A percentile compares a stretch with the other conserved stretches of the same genome.
phyloP scores from a whole-genome alignment of 2,797 vertebrate species.

The Lepidocolaptes lacrymiger region DNA sequence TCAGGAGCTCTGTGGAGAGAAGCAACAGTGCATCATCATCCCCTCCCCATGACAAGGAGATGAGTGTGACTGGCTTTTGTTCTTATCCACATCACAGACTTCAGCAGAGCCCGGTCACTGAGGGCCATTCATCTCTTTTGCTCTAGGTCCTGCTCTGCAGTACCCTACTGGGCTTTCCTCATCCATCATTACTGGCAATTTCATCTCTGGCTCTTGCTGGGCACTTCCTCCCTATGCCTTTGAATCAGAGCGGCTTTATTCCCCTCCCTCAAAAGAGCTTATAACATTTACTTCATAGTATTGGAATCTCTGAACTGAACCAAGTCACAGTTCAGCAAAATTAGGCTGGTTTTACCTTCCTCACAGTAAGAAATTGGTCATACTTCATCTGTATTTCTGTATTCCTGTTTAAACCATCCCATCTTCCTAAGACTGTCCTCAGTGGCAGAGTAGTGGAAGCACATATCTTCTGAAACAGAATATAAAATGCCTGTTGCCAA shows the following conservation, averaged over 20 bases:
- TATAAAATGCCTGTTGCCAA: slow-evolving; percentile 28
- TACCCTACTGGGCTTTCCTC: slow-evolving; percentile 32
- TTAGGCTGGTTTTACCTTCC: slow-evolving; percentile 42
- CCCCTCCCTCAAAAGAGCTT: slow-evolving; percentile 22
- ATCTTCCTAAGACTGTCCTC: slow-evolving; percentile 9
- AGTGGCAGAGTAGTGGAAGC: not conserved
- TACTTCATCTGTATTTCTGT: slow-evolving; percentile 25
- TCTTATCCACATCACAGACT: slow-evolving; percentile 12
- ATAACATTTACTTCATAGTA: slow-evolving; percentile 24
- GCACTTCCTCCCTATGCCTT: slow-evolving; percentile 12
- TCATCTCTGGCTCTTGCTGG: slow-evolving; percentile 11
- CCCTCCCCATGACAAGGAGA: not conserved
- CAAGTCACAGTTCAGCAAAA: slow-evolving; percentile 51
- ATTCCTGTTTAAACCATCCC: slow-evolving; percentile 25
- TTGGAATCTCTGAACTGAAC: slow-evolving; percentile 51
- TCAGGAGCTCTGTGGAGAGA: not conserved
- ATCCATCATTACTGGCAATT: slow-evolving; percentile 43
- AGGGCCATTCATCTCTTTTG: slow-evolving; percentile 35
- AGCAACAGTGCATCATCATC: not conserved
- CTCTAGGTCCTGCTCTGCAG: not conserved
- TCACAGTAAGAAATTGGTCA: slow-evolving; percentile 31
- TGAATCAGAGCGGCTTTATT: not conserved
- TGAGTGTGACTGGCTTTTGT: not conserved
- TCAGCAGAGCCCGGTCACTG: not conserved
- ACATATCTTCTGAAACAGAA: slow-evolving; percentile 32